Base-by-base conservation (phyloP, 2,888 invertebrate genomes). In the Gandaritis pyraliata region DNA sequence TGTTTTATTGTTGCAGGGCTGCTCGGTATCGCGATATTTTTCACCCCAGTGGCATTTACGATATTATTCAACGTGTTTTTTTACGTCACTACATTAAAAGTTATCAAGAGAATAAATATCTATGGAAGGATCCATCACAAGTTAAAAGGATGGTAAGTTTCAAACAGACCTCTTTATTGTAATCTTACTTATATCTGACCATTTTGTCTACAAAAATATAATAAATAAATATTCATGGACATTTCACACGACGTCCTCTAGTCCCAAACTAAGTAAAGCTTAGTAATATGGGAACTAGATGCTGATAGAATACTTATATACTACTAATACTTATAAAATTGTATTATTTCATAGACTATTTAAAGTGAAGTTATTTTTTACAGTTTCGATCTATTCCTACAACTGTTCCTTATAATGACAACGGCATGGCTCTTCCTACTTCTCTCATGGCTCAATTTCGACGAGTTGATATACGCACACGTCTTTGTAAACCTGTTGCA, bases 51-150 rank as follows among this genome's bases (percentile, higher is more conserved):
- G 15, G 96, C 96, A 0, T 96, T 96, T 75, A 96, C 96, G 3
- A 94, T 97, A 68, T 82, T 97, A 61, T 93, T 96, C 67, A 95
- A 97, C 80, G 88, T 97, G 62, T 96, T 96, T 81, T 97, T 97
- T 78, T 96, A 96, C 76, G 93, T 95, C 10, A 96, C 96, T 15
- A 97, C 97, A 18, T 89, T 95, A 30, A 95, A 95, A 82, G 94
- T 96, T 29, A 96, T 97, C 59, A 96, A 95, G 77, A 93, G 95
- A 69, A 95, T 97, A 90, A 95, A 95, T 76, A 95, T 96, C 3
- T 97, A 97, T 81, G 97, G 97, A 48, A 93, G 97, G 71, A 97
- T 97, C 75, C 97, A 97, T 76, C 96, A 97, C 76, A 97, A 97
- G 87, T 91, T 97, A 65, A 96, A 96, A 83, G 96, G 96, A 85